Percentiles rank a stretch among this genome's conserved stretches.
phyloP scores from a whole-genome alignment of 1,140 invertebrate genomes.

The Leptinotarsa texana region DNA sequence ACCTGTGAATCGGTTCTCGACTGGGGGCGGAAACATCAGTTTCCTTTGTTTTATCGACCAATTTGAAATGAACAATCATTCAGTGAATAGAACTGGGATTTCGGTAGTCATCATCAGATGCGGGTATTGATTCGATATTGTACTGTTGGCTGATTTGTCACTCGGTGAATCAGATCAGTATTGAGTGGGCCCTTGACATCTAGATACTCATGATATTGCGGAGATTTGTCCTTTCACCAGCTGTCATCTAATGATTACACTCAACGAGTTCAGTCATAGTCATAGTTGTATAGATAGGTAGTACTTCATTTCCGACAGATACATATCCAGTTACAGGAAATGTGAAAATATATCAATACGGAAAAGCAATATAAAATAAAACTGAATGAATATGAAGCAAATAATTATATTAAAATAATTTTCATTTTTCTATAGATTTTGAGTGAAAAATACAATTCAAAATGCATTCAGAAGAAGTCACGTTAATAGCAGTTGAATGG shows the following conservation, averaged over 20 bases:
- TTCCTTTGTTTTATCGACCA: slow-evolving; percentile 2
- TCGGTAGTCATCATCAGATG: slow-evolving; percentile 2
- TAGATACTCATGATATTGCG: background rate
- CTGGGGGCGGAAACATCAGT: background rate
- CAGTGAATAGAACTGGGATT: background rate
- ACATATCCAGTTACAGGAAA: too few species aligned
- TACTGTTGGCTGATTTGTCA: background rate
- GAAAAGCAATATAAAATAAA: too few species aligned
- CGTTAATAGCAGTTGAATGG: too few species aligned
- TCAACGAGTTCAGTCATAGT: too few species aligned
- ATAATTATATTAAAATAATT: too few species aligned
- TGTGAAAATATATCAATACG: too few species aligned
- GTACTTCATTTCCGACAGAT: too few species aligned
- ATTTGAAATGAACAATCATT: slow-evolving; percentile 1
- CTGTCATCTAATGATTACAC: background rate
- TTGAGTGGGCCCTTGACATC: background rate
- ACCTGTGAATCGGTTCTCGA: background rate
- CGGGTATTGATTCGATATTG: slow-evolving; percentile 5
- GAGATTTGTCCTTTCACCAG: background rate
- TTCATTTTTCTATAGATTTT: too few species aligned
- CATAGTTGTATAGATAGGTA: too few species aligned
- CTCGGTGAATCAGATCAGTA: background rate
- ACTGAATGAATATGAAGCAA: too few species aligned
- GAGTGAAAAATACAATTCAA: too few species aligned
- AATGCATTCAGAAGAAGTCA: too few species aligned